Conservation (phyloP, 2,797 vertebrate species). For the Hyperoplus immaculatus region DNA sequence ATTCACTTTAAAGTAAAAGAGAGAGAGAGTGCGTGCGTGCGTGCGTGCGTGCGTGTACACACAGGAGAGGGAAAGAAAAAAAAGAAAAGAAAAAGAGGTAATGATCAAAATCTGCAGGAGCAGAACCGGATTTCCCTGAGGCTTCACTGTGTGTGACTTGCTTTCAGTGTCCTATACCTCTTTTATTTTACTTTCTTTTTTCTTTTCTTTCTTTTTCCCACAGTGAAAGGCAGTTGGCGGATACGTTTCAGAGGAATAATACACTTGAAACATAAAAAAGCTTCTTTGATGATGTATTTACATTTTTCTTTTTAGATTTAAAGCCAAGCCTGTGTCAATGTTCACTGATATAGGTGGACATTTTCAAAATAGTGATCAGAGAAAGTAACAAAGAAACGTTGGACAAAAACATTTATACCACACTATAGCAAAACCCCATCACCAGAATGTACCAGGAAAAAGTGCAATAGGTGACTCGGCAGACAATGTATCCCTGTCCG, state of each 20-base stretch:
- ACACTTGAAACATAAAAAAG: background rate
- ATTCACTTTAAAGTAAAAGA: slow-evolving; percentile 1
- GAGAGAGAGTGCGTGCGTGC: background rate
- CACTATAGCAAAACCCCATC: too few relatives aligned
- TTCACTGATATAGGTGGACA: too few relatives aligned
- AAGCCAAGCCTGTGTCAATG: too few relatives aligned
- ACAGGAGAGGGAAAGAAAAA: background rate
- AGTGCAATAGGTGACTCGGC: too few relatives aligned
- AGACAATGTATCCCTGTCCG: too few relatives aligned
- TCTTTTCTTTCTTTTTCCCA: background rate
- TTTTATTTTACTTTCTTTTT: background rate
- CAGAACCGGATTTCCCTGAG: slow-evolving; percentile 43
- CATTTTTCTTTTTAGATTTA: too few relatives aligned
- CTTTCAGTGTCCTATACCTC: slow-evolving; percentile 9
- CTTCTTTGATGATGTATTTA: too few relatives aligned
- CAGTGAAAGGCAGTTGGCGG: background rate
- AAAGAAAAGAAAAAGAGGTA: background rate
- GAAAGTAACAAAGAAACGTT: too few relatives aligned
- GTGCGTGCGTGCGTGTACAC: background rate
- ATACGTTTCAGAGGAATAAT: background rate
- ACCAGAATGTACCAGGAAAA: too few relatives aligned
- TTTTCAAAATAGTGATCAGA: too few relatives aligned
- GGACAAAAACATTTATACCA: too few relatives aligned
- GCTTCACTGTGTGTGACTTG: slow-evolving; percentile 21
- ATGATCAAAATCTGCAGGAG: slow-evolving; percentile 49